phyloP scores from a whole-genome alignment of 2,888 invertebrate species.

The Dryadula phaetusa region DNA sequence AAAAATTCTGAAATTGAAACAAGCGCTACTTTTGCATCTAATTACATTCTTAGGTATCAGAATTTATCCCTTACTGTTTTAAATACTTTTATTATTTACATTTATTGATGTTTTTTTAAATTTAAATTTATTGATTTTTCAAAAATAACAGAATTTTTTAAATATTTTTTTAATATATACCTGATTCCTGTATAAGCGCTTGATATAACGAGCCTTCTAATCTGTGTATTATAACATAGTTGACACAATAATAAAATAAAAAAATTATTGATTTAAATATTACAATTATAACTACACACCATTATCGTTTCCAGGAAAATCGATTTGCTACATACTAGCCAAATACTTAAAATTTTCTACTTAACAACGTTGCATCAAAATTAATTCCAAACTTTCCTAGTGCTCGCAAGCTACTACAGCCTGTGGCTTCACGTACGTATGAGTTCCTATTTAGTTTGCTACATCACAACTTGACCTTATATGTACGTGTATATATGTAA shows the following conservation, averaged over 20 bases:
- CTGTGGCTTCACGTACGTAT: background rate
- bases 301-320: background rate
- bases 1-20: background rate
- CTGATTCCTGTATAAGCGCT: too few relatives aligned
- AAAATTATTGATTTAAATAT: too few relatives aligned
- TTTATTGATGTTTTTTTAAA: too few relatives aligned
- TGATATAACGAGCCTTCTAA: too few relatives aligned
- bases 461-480: background rate
- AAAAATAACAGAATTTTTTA: too few relatives aligned
- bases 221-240: too few relatives aligned
- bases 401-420: background rate
- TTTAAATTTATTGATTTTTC: too few relatives aligned
- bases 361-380: background rate
- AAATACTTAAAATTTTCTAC: background rate
- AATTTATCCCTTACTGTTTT: background rate
- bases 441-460: background rate
- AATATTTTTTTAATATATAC: too few relatives aligned
- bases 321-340: background rate
- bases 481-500: background rate
- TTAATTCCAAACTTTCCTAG: background rate
- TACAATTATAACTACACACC: background rate
- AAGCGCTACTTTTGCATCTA: background rate
- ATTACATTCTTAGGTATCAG: background rate
- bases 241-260: too few relatives aligned
- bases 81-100: background rate